Conservation (phyloP, 2,797 vertebrate genomes). For the Anguilla anguilla region DNA sequence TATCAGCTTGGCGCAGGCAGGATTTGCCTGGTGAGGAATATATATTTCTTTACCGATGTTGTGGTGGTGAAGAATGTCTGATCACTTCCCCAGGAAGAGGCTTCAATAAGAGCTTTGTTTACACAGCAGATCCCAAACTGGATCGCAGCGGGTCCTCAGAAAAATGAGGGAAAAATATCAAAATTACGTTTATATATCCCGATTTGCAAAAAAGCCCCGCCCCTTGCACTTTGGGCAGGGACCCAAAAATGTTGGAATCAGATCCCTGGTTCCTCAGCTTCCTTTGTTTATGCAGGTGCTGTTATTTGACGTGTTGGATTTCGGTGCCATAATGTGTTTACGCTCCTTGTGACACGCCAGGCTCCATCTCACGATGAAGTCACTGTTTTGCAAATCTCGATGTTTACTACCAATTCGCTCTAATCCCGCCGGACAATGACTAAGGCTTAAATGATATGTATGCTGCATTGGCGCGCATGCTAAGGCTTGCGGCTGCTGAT, state of each 20-base stretch:
- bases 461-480: constrained; percentile 53
- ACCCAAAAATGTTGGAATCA: neutral
- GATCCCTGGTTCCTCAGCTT: neutral
- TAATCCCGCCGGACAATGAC: constrained; percentile 65
- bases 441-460: constrained; percentile 56
- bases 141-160: neutral
- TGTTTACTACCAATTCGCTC: constrained; percentile 59
- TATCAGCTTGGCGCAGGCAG: constrained; percentile 17
- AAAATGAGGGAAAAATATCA: neutral
- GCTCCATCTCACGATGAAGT: constrained; percentile 57
- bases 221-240: neutral
- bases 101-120: neutral
- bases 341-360: constrained; percentile 55
- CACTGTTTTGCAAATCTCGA: constrained; percentile 63
- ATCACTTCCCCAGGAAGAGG: too few relatives aligned
- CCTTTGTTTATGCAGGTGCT: constrained; percentile 51
- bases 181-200: neutral
- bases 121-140: neutral
- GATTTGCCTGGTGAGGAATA: neutral
- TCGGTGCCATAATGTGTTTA: constrained; percentile 62
- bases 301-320: constrained; percentile 18
- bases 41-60: neutral
- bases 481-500: constrained; percentile 41
- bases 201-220: neutral
- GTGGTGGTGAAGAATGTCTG: neutral